Conservation (phyloP, 1,140 invertebrate genomes). For the Antheraea pernyi region DNA sequence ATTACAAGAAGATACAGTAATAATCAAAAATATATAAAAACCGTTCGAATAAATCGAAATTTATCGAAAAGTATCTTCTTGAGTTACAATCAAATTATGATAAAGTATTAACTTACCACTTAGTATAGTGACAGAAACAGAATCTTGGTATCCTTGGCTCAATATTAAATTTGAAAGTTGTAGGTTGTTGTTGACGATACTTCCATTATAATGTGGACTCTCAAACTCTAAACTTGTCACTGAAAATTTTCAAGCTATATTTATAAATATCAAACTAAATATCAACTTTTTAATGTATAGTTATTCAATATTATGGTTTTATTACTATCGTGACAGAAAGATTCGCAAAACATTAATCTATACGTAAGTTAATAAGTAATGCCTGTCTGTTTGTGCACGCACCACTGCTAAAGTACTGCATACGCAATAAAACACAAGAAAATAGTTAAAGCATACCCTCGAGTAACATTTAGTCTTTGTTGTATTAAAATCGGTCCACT, state of each 20-base stretch:
- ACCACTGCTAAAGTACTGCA: too few species aligned
- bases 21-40: neutral
- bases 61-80: neutral
- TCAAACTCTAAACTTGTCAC: slow-evolving; percentile 34
- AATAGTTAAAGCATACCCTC: too few species aligned
- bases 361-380: too few species aligned
- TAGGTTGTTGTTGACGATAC: slow-evolving; percentile 38
- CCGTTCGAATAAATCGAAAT: too few species aligned
- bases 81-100: slow-evolving; percentile 6
- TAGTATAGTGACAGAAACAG: slow-evolving; percentile 25
- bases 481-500: too few species aligned
- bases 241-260: slow-evolving; percentile 21
- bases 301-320: neutral
- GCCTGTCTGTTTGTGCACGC: too few species aligned
- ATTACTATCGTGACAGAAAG: too few species aligned
- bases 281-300: neutral
- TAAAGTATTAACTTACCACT: slow-evolving; percentile 29
- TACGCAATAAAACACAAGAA: too few species aligned
- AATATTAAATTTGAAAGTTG: slow-evolving; percentile 28
- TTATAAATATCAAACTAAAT: neutral
- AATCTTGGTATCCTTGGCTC: slow-evolving; percentile 35
- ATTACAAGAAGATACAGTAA: neutral
- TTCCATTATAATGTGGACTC: slow-evolving; percentile 31
- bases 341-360: too few species aligned
- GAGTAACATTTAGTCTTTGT: too few species aligned